A percentile compares a stretch with the other conserved stretches of the same genome.
phyloP scores from a whole-genome alignment of 2,797 vertebrate species.

The Falco peregrinus region DNA sequence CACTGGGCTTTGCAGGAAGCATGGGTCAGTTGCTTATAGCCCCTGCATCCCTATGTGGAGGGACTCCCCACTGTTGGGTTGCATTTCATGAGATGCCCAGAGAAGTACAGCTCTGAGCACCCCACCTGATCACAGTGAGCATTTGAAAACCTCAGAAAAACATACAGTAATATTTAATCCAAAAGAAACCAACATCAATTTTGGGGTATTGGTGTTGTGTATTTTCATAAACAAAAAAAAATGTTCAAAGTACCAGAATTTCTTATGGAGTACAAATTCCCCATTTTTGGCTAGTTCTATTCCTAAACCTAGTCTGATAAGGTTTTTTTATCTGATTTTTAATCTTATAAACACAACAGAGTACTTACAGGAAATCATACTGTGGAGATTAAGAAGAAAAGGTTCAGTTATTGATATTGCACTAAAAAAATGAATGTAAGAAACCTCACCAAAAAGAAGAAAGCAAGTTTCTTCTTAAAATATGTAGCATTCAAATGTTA shows the following conservation, averaged over 20 bases:
- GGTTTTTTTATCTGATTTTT: neutral
- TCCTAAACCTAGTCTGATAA: neutral
- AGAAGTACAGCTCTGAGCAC: neutral
- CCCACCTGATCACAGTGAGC: no score
- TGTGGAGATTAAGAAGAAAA: neutral
- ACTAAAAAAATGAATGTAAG: neutral
- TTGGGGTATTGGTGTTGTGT: neutral
- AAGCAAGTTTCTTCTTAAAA: neutral
- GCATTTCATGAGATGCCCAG: neutral
- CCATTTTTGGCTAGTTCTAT: neutral
- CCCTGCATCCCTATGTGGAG: rapidly evolving
- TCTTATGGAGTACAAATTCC: neutral
- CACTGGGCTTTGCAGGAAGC: neutral
- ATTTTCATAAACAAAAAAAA: neutral
- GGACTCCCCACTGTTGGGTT: rapidly evolving
- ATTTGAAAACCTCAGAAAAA: neutral
- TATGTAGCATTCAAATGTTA: neutral
- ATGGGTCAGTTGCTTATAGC: neutral
- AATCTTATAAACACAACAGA: neutral
- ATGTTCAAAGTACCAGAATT: neutral
- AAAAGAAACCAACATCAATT: neutral
- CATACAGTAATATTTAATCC: neutral
- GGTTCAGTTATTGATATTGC: neutral
- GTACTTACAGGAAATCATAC: neutral
- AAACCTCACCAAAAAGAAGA: neutral